A percentile compares a stretch with the other conserved stretches of the same genome.
phyloP scores from a whole-genome alignment of 1,140 invertebrate genomes.

The Eupeodes corollae region DNA sequence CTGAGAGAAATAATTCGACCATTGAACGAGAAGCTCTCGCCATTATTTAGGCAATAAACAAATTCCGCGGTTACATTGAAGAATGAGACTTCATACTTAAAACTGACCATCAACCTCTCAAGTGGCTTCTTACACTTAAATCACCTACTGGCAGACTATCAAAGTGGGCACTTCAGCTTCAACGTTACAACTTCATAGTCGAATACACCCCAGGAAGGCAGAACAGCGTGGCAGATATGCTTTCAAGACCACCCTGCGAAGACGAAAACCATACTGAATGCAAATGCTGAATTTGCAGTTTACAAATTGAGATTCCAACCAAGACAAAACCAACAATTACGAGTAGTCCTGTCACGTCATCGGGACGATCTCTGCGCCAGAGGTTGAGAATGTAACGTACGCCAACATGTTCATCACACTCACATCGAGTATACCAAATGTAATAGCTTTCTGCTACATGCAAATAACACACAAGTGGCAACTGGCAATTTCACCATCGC shows the following conservation, averaged over 20 bases:
- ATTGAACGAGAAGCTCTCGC: constrained; percentile 37
- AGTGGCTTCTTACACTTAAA: constrained; percentile 16
- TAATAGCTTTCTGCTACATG: too few species aligned
- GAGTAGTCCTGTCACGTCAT: constrained; percentile 3
- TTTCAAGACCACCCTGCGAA: constrained; percentile 14
- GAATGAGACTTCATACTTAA: constrained; percentile 36
- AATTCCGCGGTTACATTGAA: constrained; percentile 35
- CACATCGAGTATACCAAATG: too few species aligned
- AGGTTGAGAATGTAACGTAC: background rate
- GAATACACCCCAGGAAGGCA: constrained; percentile 19
- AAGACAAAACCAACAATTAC: too few species aligned
- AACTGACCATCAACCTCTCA: constrained; percentile 19
- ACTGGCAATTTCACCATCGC: too few species aligned
- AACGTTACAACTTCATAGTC: constrained; percentile 31
- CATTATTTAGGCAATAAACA: constrained; percentile 34
- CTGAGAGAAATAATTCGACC: constrained; percentile 33
- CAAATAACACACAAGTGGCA: too few species aligned
- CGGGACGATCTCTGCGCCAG: background rate
- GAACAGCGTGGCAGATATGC: constrained; percentile 14
- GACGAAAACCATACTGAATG: too few species aligned
- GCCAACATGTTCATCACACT: too few species aligned
- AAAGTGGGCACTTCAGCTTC: constrained; percentile 38
- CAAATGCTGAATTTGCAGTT: too few species aligned
- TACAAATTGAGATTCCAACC: too few species aligned
- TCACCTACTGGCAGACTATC: constrained; percentile 31